These are phyloP conservation scores for Notothenia rossii DNA, from an alignment of 2,113 vertebrate species.

Conservation along the genomic window DNA sequence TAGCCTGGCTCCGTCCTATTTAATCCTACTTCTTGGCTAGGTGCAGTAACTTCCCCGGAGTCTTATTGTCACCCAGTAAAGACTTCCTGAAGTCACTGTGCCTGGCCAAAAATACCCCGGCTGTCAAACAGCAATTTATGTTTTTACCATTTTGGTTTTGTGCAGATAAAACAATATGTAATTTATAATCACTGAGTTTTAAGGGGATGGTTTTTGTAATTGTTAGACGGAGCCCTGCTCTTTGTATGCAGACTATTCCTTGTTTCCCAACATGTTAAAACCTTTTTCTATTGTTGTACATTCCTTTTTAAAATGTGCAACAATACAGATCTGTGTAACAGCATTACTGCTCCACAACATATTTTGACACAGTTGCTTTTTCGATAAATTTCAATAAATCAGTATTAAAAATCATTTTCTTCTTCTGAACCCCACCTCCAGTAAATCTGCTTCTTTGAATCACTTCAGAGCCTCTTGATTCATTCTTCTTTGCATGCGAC, in stretches of 20 bases:
- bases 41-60: too few relatives aligned
- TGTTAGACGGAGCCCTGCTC: background rate
- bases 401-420: background rate
- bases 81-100: background rate
- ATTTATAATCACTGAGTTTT: background rate
- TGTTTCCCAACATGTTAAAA: too few relatives aligned
- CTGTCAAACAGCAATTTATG: background rate
- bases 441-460: conserved; percentile 18
- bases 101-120: background rate
- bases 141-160: background rate
- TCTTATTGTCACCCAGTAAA: too few relatives aligned
- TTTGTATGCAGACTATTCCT: too few relatives aligned
- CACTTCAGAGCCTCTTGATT: conserved; percentile 44
- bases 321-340: too few relatives aligned
- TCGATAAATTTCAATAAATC: background rate
- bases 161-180: background rate
- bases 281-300: too few relatives aligned
- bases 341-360: background rate
- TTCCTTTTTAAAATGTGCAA: too few relatives aligned
- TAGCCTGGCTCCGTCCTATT: too few relatives aligned
- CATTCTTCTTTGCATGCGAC: conserved; percentile 78
- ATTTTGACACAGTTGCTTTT: background rate
- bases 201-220: background rate
- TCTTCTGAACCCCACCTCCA: background rate
- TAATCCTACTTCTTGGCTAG: too few relatives aligned